Percentiles rank a stretch among this genome's conserved stretches.
Conservation (phyloP, 2,113 vertebrate species). For the Guaruba guarouba region DNA sequence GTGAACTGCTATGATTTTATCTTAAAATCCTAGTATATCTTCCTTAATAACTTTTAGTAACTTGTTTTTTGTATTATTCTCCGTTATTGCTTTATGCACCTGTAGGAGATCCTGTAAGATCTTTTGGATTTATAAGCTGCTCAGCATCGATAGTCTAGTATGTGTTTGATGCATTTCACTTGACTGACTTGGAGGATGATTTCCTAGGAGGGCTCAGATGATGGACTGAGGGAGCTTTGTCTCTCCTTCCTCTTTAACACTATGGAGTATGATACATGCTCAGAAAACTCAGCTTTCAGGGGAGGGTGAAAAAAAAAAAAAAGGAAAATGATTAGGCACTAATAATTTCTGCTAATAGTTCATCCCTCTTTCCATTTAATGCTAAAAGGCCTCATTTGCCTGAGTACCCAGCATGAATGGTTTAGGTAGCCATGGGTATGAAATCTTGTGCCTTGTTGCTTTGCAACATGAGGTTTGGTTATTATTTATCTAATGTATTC, state of each 20-base stretch:
- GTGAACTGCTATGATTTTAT: neutral
- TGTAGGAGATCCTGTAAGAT: neutral
- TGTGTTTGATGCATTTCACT: neutral
- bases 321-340: neutral
- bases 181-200: neutral
- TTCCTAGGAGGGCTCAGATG: neutral
- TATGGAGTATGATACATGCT: neutral
- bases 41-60: neutral
- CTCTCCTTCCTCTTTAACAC: neutral
- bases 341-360: neutral
- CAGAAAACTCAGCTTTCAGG: neutral
- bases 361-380: neutral
- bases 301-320: neutral
- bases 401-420: neutral
- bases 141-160: neutral
- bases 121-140: neutral
- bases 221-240: neutral
- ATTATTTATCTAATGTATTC: slow-evolving; percentile 15
- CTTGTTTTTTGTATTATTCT: neutral
- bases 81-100: neutral
- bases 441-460: neutral
- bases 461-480: neutral
- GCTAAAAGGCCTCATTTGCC: neutral
- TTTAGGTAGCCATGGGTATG: neutral
- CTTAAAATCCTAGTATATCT: neutral